Percentiles rank a stretch among this genome's conserved stretches.
Evolutionary conservation across 2,113 vertebrate species (phyloP).

Genomic region (Microtus montanus): DNA sequence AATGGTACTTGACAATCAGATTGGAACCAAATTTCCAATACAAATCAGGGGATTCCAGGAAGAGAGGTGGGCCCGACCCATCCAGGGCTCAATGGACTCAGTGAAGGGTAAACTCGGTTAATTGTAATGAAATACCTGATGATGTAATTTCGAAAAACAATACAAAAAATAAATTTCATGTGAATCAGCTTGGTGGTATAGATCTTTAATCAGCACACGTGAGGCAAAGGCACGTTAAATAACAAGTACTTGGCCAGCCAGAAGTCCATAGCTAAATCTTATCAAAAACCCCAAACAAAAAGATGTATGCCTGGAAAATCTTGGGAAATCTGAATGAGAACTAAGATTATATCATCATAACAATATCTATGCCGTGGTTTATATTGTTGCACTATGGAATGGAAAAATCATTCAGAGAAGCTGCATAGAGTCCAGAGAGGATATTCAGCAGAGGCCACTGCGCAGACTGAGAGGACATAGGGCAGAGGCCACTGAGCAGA

Average conservation of each 20-base stretch:
- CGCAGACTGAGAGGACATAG: no score
- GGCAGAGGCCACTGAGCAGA: background rate
- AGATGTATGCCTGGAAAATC: background rate
- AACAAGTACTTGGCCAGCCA: background rate
- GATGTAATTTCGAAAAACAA: background rate
- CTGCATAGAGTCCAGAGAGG: background rate
- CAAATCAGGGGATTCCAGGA: slow-evolving; percentile 1
- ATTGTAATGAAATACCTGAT: background rate
- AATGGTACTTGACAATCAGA: background rate
- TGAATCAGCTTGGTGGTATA: background rate
- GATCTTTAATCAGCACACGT: background rate
- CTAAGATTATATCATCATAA: background rate
- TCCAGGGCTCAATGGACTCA: background rate
- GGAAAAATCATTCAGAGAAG: background rate
- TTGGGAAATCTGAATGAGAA: background rate
- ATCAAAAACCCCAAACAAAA: background rate
- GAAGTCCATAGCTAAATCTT: background rate
- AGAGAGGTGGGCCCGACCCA: background rate
- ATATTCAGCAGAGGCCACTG: background rate
- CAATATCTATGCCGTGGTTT: background rate
- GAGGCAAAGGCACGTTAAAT: background rate
- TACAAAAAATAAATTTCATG: background rate
- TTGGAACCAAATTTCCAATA: background rate
- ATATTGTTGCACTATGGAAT: background rate
- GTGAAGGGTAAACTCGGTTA: background rate